Evolutionary conservation across 1,140 invertebrate genomes (phyloP), one percentile per base, ranked within the genome.

Genomic region (Oncopeltus fasciatus): DNA sequence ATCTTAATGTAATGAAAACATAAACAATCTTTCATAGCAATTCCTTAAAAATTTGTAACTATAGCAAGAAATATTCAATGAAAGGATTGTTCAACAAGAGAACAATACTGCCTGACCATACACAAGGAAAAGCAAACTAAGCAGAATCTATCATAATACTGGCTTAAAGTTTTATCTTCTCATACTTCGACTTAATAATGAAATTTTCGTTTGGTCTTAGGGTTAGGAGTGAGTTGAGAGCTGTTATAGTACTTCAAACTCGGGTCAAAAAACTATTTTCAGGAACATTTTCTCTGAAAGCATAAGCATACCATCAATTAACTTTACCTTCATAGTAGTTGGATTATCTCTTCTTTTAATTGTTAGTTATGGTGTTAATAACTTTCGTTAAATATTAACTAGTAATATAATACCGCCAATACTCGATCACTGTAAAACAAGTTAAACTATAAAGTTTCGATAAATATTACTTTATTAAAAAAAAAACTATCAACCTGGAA

Each of bases 391-490:
- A 51, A 53, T 3, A 14, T 53, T 24, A 53, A 53, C 26, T 24
- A 24, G 20, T 53, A 53, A 53, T 24, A 53, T 18, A 53, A 24
- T 53, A 53, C 49, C 49, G 49, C 49, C 49, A 53, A 53, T 24
- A 24, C 20, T 21, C 26, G 49, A 53, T 53, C 49, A 53, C 49
- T 14, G 20, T 53, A 53, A 24, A 53, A 53, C 49, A 53, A 53
- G 49, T 53, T 53, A 18, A 53, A 24, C 14, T 53, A 24, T 24
- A 26, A 14, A 53, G 49, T 16, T 24, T 53, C 14, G 49, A 16
- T 53, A 16, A 12, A 18, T 53, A 14, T 26, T 53, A 53, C 2
- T 4, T 26, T 53, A 53, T 14, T 24, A 53, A 26, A 53, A 18
- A 53, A 53, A 8, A 8, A 38, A 38, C 31, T 14, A 5, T 8